Evolutionary conservation across 2,797 vertebrate species (phyloP), one percentile per base, ranked within the genome.

Genomic region (Etheostoma perlongum): DNA sequence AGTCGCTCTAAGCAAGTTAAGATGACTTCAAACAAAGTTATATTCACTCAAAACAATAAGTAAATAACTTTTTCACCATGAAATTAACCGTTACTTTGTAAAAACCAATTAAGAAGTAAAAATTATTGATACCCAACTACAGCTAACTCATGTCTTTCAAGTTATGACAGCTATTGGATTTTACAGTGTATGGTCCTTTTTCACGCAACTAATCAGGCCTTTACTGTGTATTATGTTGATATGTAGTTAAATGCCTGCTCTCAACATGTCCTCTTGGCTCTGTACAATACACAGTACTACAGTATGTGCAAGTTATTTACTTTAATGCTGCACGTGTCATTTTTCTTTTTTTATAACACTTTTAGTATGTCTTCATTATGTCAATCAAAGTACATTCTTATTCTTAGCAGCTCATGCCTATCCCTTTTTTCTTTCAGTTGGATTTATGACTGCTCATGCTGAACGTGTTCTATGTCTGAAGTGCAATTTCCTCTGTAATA

Each of bases 401-500:
- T 61, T 67, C 70, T 44, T 51, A 76, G 64, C 33, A 2, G 33
- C 63, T 73, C 14, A 1, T 42, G 61, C 54, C 59, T 62, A 7
- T 83, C 61, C 62, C 68, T 42, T 72, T 57, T 72, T 46, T 65
- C 62, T 87, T 77, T 78, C 64, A 83, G 49, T 63, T 65, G 25
- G 5, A 79, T 91, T 88, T 76, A 88, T 48, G 66, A 73, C 70
- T 73, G 60, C 44, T 67, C 60, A 27, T 66, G 23, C 72, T 72
- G 70, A 74, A 76, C 78, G 85, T 67, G 67, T 84, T 90, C 77
- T 77, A 83, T 87, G 79, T 85, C 72, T 82, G 86, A 86, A 84
- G 82, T 83, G 78, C 54, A 87, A 85, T 92, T 91, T 91, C 85
- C 84, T 86, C 63, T 81, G 80, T 82, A 62, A 73, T 64, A 64